These are phyloP conservation scores for Xiphophorus maculatus DNA, from an alignment of 2,113 vertebrate genomes.

Conservation along the genomic window DNA sequence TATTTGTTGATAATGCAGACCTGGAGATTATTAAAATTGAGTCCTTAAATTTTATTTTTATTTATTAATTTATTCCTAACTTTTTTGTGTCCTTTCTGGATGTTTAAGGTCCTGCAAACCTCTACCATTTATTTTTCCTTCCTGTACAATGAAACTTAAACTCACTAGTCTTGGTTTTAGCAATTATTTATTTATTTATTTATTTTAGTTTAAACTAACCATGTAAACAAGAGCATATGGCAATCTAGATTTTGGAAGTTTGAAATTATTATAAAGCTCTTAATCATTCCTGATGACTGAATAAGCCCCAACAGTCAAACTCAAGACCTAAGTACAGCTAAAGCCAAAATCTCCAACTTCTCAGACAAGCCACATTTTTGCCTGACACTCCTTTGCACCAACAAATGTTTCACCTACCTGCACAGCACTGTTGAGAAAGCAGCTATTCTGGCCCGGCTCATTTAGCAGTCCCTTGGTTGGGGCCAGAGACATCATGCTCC, in stretches of 20 bases:
- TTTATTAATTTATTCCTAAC: too few species aligned
- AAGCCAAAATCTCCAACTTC: not conserved
- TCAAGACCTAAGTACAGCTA: not conserved
- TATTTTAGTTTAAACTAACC: not conserved
- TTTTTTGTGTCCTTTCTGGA: not conserved
- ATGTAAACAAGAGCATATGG: not conserved
- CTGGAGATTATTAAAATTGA: not conserved
- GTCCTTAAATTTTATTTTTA: too few species aligned
- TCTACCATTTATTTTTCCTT: not conserved
- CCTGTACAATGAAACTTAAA: not conserved
- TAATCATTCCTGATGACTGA: not conserved
- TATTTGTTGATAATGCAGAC: not conserved
- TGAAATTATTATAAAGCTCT: not conserved
- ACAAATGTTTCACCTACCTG: slow-evolving; percentile 81
- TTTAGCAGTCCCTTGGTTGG: slow-evolving; percentile 96
- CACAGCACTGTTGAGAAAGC: slow-evolving; percentile 99
- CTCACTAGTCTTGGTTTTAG: not conserved
- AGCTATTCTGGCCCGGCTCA: slow-evolving; percentile 97
- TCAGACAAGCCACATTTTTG: not conserved
- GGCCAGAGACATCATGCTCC: slow-evolving; percentile 94
- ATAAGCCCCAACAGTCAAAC: not conserved
- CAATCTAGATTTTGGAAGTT: not conserved
- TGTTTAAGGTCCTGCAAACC: not conserved
- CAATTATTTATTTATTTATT: not conserved
- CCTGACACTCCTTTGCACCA: not conserved